Base-by-base conservation (phyloP, 2,797 vertebrate species). In the Botia almorhae region DNA sequence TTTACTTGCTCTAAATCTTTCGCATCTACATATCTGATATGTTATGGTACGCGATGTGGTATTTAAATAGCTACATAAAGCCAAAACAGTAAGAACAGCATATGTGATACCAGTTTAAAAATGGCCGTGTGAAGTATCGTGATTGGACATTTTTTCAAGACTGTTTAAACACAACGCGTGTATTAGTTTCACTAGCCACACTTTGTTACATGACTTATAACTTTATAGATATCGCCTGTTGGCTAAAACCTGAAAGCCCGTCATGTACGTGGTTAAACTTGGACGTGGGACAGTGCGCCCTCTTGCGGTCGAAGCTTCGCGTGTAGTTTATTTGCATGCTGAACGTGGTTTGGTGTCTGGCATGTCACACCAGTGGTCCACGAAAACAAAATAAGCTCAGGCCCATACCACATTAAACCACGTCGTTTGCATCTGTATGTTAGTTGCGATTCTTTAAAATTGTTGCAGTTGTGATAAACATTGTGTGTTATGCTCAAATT, bases 241-340 rank as follows among this genome's bases (percentile, higher is more conserved):
- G 21, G 12, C 16, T 74, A 19, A 26, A 65, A 65, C 21, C 0
- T 64, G 11, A 14, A 16, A 46, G 1, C 55, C 29, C 7, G 2
- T 21, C 7, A 36, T 60, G 11, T 14, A 14, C n/a, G 8, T 2
- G 46, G 56, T 43, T 36, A 16, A n/a, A 60, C 11, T 7, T 43
- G 39, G 7, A 17, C 10, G 61, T 46, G 23, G 7, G 14, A 56
- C 64, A 19, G 17, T 21, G 36, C 68, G 76, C 76, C 84, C 65
- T 53, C 82, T 76, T 29, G 50, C 75, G 79, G 53, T 29, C 2
- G 0, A 63, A 29, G 51, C 2, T 4, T 74, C 46, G 36, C 12
- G 2, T 68, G 7, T 21, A 26, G 63, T 39, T 65, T n/a, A n/a
- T 65, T 14, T 17, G 26, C 21, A 21, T 19, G 23, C 21, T 19